Percentiles rank a stretch among this genome's conserved stretches.
Evolutionary conservation across 2,113 vertebrate species (phyloP).

Genomic region (Labrus mixtus): DNA sequence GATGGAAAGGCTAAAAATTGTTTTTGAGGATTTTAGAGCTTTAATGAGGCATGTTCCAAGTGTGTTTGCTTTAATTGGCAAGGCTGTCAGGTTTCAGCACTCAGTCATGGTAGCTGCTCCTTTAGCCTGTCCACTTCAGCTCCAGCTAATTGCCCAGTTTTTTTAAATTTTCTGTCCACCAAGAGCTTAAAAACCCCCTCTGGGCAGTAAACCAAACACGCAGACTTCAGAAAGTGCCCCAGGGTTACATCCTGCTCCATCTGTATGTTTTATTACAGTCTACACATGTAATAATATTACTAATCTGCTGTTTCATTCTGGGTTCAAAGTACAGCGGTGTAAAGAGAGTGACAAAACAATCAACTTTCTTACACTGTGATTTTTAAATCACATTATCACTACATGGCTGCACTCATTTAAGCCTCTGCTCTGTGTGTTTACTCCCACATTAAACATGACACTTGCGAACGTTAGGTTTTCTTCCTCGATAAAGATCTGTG

Average conservation of each 20-base stretch:
- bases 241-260: neutral
- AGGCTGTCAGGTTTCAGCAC: constrained; percentile 1
- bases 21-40: neutral
- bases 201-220: neutral
- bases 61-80: constrained; percentile 11
- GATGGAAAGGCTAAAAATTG: neutral
- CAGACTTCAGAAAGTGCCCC: constrained; percentile 15
- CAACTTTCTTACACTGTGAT: neutral
- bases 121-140: constrained; percentile 1
- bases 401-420: constrained; percentile 10
- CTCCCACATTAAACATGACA: constrained; percentile 1
- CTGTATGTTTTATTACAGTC: neutral
- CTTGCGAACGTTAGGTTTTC: neutral
- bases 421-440: constrained; percentile 14
- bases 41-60: neutral
- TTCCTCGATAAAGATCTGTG: constrained; percentile 11
- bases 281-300: neutral
- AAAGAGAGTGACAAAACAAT: neutral
- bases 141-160: constrained; percentile 16
- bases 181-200: constrained; percentile 14
- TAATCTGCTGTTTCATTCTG: neutral
- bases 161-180: neutral
- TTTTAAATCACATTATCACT: constrained; percentile 27
- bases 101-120: constrained; percentile 5
- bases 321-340: neutral